Base-by-base conservation (phyloP, 2,113 vertebrate genomes). In the Dicrurus megarhynchus region DNA sequence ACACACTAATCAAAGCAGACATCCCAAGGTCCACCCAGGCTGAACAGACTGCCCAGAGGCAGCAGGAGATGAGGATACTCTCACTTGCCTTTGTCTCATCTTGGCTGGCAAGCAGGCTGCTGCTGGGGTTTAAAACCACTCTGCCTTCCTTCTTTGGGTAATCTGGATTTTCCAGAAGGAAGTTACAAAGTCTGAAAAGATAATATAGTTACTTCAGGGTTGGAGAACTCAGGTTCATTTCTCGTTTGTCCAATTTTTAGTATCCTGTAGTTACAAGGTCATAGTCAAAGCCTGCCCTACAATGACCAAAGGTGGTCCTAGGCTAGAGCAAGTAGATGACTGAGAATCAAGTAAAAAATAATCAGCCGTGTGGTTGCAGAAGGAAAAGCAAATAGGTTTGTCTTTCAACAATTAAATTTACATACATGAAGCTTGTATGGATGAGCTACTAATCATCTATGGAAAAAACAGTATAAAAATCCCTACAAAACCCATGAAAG, bases 101-200 rank as follows among this genome's bases (percentile, higher is more conserved):
- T 80, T 98, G 98, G 90, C 99, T 98, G 97, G 99, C 98, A 63
- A 99, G 98, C 32, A 99, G 98, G 95, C 99, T 99, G 98, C 98
- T 99, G 95, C 96, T 99, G 77, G 98, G 98, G 83, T 98, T 98
- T 92, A 98, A 97, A 81, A 98, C 97, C 61, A 98, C 94, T 84
- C 98, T 97, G 87, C 97, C 98, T 91, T 98, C 98, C 90, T 98
- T 98, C 97, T 98, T 99, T 74, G 99, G 99, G 97, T 99, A 99
- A 94, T 99, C 98, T 61, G 99, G 99, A 88, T 98, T 99, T 97
- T 99, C 99, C 98, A 99, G 97, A 97, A 99, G 98, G 96, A 99
- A 98, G 98, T 99, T 99, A 98, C 99, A 99, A 97, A 99, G 98
- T 88, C 99, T 99, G 97, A 37, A 97, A 98, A 96, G 96, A 97